A percentile compares a stretch with the other conserved stretches of the same genome.
phyloP scores from a whole-genome alignment of 1,140 invertebrate species.

The Carposina sasakii region DNA sequence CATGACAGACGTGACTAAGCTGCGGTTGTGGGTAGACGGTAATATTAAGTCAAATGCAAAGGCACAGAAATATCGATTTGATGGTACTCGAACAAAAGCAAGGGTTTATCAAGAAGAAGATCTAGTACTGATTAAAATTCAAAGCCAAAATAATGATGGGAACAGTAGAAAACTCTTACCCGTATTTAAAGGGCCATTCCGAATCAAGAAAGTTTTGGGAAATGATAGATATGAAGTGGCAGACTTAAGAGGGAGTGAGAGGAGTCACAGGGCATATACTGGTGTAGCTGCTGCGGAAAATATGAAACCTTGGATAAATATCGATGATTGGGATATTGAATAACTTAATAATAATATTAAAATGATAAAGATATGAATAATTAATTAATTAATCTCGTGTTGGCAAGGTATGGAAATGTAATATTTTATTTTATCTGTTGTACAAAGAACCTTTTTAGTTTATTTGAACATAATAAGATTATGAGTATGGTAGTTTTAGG shows the following conservation, averaged over 20 bases:
- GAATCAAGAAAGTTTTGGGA: background rate
- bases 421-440: no score
- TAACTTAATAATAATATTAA: no score
- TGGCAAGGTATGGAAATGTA: no score
- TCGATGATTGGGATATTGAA: background rate
- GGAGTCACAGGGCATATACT: background rate
- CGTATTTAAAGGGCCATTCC: background rate
- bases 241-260: background rate
- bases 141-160: background rate
- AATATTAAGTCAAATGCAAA: background rate
- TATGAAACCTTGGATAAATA: slow-evolving; percentile 1
- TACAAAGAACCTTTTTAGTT: no score
- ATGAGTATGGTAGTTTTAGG: no score
- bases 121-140: background rate
- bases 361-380: no score
- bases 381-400: no score
- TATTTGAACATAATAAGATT: no score
- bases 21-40: background rate
- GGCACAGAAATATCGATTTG: background rate
- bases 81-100: background rate
- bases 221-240: background rate
- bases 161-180: background rate
- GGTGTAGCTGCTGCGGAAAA: background rate
- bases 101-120: background rate
- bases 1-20: background rate